Evolutionary conservation across 1,140 invertebrate species (phyloP).

Genomic region (Drosophila melanica): DNA sequence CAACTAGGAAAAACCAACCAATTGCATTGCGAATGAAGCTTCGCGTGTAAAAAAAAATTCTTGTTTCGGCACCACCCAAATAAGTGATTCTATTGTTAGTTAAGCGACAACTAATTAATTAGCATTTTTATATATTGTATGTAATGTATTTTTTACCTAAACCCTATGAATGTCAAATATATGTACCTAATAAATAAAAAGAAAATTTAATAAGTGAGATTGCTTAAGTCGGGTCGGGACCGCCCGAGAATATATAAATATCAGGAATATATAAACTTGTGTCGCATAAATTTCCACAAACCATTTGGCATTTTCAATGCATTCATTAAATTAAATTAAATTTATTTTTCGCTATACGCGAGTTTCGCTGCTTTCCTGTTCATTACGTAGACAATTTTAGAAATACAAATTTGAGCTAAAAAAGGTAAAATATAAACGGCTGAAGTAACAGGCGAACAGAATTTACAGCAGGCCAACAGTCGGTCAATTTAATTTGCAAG

Average conservation of each 20-base stretch:
- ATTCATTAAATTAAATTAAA: too few species aligned
- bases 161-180: constrained; percentile 56
- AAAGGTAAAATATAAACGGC: neutral
- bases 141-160: constrained; percentile 62
- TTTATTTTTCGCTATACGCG: too few species aligned
- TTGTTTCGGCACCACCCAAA: constrained; percentile 45
- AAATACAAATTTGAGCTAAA: neutral
- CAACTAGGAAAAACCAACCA: constrained; percentile 14
- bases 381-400: neutral
- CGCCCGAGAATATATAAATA: too few species aligned
- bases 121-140: constrained; percentile 54
- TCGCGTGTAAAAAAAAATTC: constrained; percentile 23
- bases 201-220: neutral
- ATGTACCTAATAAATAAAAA: constrained; percentile 64
- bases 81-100: constrained; percentile 46
- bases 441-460: constrained; percentile 5
- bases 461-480: neutral
- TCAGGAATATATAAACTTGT: too few species aligned
- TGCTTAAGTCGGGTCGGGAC: neutral
- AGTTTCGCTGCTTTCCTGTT: neutral
- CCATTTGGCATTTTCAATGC: too few species aligned
- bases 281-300: too few species aligned
- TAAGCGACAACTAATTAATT: constrained; percentile 61
- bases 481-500: neutral
- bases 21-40: constrained; percentile 21